Conservation (phyloP, 2,888 invertebrate genomes). For the Blastobasis adustella region DNA sequence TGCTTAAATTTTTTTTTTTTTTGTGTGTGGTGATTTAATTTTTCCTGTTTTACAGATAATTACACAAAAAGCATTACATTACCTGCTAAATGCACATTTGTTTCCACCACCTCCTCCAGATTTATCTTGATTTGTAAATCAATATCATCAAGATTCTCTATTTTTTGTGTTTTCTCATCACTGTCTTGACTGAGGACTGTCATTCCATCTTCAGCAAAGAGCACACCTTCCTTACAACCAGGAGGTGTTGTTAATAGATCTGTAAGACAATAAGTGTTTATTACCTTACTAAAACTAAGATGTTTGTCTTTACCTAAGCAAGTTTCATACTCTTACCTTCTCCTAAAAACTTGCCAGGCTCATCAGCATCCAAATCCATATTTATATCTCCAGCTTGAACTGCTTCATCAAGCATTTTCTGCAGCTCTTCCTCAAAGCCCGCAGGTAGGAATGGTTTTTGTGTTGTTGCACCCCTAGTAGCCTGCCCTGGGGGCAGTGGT, state of each 20-base stretch:
- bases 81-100: conserved; percentile 76
- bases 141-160: conserved; percentile 29
- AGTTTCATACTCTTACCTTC: conserved; percentile 42
- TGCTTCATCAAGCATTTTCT: conserved; percentile 53
- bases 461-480: conserved; percentile 83
- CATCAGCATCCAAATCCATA: conserved; percentile 53
- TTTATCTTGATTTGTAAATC: conserved; percentile 62
- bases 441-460: conserved; percentile 94
- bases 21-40: too few species aligned
- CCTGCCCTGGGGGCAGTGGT: conserved; percentile 81
- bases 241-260: conserved; percentile 79
- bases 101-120: conserved; percentile 76
- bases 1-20: too few species aligned
- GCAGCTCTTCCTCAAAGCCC: conserved; percentile 78
- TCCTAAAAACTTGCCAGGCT: conserved; percentile 62
- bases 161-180: conserved; percentile 23
- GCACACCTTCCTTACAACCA: conserved; percentile 76
- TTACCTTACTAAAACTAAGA: not conserved
- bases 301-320: not conserved
- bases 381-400: conserved; percentile 46
- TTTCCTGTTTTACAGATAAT: too few species aligned
- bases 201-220: conserved; percentile 72
- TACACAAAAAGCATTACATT: conserved; percentile 10
- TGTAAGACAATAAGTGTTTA: conserved; percentile 20
- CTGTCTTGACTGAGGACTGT: conserved; percentile 48